These are phyloP conservation scores for roundworm (Caenorhabditis elegans) DNA, from an alignment of 1,140 invertebrate genomes.

Conservation along the genomic window WBcel235 BX284603.4:10931001-10931500, in stretches of 20 bases:
- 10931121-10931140: too few relatives aligned
- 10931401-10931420: slow-evolving; percentile 6
- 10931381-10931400: slow-evolving; percentile 42
- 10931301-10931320: slow-evolving; percentile 34
- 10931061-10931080: too few relatives aligned
- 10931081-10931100: too few relatives aligned
- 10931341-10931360: too few relatives aligned
- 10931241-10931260: slow-evolving; percentile 35
- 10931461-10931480: not conserved
- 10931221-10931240: not conserved
- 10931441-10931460: not conserved
- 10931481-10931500: not conserved
- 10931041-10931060: too few relatives aligned
- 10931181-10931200: too few relatives aligned
- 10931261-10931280: slow-evolving; percentile 29
- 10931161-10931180: too few relatives aligned
- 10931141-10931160: too few relatives aligned
- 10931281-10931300: slow-evolving; percentile 32
- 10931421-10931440: slow-evolving; percentile 39
- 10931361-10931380: slow-evolving; percentile 2
- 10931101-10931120: too few relatives aligned
- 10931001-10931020: too few relatives aligned
- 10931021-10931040: too few relatives aligned
- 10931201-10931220: slow-evolving; percentile 16
- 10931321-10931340: slow-evolving; percentile 32